phyloP scores from a whole-genome alignment of 2,113 vertebrate species.

The Equus przewalskii region DNA sequence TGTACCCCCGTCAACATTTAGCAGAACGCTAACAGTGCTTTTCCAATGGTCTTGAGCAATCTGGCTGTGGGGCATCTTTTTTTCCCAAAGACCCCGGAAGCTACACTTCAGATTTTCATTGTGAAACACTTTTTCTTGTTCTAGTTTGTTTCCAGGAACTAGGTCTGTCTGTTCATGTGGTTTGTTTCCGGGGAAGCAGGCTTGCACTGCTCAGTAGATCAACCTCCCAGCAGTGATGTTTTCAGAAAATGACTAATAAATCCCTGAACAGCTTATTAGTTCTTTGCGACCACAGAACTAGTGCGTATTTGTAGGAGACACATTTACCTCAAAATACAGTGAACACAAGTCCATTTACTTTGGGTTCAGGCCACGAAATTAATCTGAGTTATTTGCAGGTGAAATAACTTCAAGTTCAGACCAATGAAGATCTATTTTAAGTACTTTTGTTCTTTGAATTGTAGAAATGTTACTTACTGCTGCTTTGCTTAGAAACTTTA shows the following conservation, averaged over 20 bases:
- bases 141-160: not conserved
- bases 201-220: not conserved
- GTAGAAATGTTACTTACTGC: not conserved
- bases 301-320: not conserved
- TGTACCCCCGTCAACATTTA: not conserved
- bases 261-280: not conserved
- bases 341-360: constrained; percentile 61
- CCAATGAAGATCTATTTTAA: constrained; percentile 54
- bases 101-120: not conserved
- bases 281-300: not conserved
- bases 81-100: not conserved
- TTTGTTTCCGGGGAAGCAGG: not conserved
- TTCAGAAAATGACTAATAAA: constrained; percentile 37
- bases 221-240: not conserved
- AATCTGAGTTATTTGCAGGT: constrained; percentile 43
- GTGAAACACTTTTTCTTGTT: not conserved
- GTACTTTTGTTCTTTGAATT: constrained; percentile 32
- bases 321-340: constrained; percentile 23
- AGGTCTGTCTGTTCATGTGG: not conserved
- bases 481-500: not conserved
- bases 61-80: not conserved
- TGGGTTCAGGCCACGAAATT: constrained; percentile 66
- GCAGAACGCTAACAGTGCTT: not conserved
- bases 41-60: not conserved
- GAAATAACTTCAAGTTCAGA: constrained; percentile 45